A percentile compares a stretch with the other conserved stretches of the same genome.
phyloP scores from a whole-genome alignment of 2,797 vertebrate genomes.

The Tapera naevia region DNA sequence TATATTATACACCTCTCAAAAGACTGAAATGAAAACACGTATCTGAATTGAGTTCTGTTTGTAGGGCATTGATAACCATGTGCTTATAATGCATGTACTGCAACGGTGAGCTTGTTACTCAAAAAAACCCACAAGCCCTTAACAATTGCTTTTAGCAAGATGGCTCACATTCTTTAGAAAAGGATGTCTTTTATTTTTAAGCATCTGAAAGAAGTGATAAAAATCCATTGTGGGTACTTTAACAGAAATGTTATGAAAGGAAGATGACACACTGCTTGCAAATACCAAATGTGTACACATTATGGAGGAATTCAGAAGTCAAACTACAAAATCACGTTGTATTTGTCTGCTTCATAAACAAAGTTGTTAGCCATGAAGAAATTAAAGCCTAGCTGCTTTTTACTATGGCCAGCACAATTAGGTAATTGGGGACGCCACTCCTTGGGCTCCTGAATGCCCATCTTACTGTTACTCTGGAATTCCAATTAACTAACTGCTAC shows the following conservation, averaged over 20 bases:
- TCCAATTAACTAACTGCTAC: constrained; percentile 27
- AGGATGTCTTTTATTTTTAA: not conserved
- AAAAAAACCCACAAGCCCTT: not conserved
- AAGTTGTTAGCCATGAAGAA: constrained; percentile 24
- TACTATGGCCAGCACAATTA: constrained; percentile 13
- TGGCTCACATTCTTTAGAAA: not conserved
- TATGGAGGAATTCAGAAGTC: not conserved
- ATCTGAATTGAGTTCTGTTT: not conserved
- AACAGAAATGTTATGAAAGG: not conserved
- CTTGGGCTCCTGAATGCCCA: not conserved
- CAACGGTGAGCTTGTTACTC: not conserved
- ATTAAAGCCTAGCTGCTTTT: constrained; percentile 23
- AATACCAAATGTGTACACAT: not conserved
- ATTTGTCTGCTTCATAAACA: constrained; percentile 28
- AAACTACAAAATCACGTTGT: not conserved
- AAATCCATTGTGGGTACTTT: not conserved
- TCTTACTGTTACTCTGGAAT: not conserved
- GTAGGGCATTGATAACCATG: not conserved
- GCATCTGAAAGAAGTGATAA: not conserved
- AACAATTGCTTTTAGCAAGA: not conserved
- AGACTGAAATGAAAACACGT: not conserved
- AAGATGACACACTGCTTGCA: not conserved
- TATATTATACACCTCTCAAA: not conserved
- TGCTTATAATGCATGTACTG: not conserved
- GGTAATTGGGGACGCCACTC: constrained; percentile 23